Percentiles rank a stretch among this genome's conserved stretches.
Conservation (phyloP, 2,113 vertebrate species). For the Gnathochromis pfefferi region DNA sequence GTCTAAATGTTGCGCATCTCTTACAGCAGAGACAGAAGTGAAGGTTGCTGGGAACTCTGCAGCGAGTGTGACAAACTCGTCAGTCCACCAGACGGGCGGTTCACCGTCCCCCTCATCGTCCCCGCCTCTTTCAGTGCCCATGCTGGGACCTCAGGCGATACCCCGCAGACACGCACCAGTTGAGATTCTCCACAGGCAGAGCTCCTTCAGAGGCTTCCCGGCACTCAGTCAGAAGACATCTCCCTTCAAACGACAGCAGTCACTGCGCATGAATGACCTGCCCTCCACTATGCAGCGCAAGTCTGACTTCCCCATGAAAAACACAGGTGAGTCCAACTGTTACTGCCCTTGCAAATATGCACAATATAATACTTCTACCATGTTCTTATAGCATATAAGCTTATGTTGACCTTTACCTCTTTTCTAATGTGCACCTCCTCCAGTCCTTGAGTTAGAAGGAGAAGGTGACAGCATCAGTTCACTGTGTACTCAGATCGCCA, state of each 20-base stretch:
- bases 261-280: conserved; percentile 92
- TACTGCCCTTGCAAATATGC: background rate
- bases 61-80: conserved; percentile 36
- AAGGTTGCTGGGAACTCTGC: conserved; percentile 40
- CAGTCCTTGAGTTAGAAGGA: conserved; percentile 90
- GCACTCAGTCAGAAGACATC: conserved; percentile 96
- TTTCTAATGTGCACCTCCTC: background rate
- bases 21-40: conserved; percentile 77
- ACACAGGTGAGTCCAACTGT: conserved; percentile 74
- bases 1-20: background rate
- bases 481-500: conserved; percentile 94
- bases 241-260: conserved; percentile 94
- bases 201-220: conserved; percentile 95
- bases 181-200: conserved; percentile 91
- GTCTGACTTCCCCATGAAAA: conserved; percentile 90
- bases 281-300: conserved; percentile 96
- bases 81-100: conserved; percentile 54
- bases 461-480: conserved; percentile 95
- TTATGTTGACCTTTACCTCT: background rate
- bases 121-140: conserved; percentile 76
- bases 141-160: conserved; percentile 78
- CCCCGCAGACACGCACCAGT: conserved; percentile 90
- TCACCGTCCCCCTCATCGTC: conserved; percentile 78
- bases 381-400: background rate
- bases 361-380: background rate